Conservation (phyloP, 2,113 vertebrate species). For the Ptilorrhoa leucosticta region DNA sequence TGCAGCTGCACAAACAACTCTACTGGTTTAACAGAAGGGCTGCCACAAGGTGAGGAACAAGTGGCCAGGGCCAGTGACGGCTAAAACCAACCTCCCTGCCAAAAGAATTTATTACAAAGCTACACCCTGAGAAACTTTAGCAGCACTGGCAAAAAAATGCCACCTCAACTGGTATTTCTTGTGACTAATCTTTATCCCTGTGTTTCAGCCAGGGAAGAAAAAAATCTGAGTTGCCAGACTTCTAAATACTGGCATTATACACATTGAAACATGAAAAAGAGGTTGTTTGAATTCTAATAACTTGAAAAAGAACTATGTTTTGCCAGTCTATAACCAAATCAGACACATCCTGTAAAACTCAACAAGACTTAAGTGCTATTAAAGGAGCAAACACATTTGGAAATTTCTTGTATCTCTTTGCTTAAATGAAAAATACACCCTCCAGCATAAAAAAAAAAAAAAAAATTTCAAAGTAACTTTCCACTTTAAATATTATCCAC, state of each 20-base stretch:
- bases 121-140: neutral
- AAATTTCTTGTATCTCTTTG: neutral
- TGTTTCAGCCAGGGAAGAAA: neutral
- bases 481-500: neutral
- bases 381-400: neutral
- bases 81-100: neutral
- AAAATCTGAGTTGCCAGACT: neutral
- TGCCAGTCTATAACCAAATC: neutral
- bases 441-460: neutral
- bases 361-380: neutral
- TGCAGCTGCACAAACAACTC: conserved; percentile 24
- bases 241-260: neutral
- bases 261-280: neutral
- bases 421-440: neutral
- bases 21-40: neutral
- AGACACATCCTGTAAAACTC: neutral
- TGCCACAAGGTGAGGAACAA: neutral
- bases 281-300: neutral
- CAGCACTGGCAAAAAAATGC: neutral
- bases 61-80: neutral
- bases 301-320: neutral
- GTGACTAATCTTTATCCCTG: neutral
- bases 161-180: neutral
- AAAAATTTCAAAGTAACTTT: neutral
- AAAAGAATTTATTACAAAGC: neutral